Evolutionary conservation across 2,888 invertebrate genomes (phyloP).

Genomic region (Synanthedon myopaeformis): DNA sequence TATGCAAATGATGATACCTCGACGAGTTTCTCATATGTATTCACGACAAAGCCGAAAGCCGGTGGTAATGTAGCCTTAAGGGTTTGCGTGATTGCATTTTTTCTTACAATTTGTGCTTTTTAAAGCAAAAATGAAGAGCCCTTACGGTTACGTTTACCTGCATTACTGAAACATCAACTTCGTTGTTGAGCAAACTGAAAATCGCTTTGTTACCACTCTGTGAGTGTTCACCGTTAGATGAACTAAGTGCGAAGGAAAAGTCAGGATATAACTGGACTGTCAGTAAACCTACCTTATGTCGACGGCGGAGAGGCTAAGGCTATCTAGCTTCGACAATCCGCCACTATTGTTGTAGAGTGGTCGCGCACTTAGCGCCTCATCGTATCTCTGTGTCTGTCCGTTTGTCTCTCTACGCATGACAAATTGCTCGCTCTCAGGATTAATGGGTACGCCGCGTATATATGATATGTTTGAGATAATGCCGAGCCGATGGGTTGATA

Average conservation of each 20-base stretch:
- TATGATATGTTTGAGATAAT: conserved; percentile 37
- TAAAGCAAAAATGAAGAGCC: neutral
- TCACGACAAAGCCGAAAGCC: neutral
- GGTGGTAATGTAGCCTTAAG: conserved; percentile 2
- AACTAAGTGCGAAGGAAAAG: neutral
- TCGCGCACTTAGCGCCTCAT: conserved; percentile 10
- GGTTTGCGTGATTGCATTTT: neutral
- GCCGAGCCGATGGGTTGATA: conserved; percentile 19
- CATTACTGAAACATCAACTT: neutral
- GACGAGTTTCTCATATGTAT: conserved; percentile 6
- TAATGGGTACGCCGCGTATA: conserved; percentile 44
- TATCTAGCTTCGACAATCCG: neutral
- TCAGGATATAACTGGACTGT: no score
- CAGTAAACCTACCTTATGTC: neutral
- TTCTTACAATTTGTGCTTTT: neutral
- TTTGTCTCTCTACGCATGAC: conserved; percentile 45
- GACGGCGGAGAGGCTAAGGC: neutral
- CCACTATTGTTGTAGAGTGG: neutral
- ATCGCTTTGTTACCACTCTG: neutral
- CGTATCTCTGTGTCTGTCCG: conserved; percentile 14
- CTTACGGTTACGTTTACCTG: conserved; percentile 1
- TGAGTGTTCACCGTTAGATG: neutral
- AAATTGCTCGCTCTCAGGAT: conserved; percentile 46
- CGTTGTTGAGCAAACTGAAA: neutral
- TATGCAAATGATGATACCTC: conserved; percentile 4